Conservation (phyloP, 2,113 vertebrate genomes). For the Erinaceus europaeus region DNA sequence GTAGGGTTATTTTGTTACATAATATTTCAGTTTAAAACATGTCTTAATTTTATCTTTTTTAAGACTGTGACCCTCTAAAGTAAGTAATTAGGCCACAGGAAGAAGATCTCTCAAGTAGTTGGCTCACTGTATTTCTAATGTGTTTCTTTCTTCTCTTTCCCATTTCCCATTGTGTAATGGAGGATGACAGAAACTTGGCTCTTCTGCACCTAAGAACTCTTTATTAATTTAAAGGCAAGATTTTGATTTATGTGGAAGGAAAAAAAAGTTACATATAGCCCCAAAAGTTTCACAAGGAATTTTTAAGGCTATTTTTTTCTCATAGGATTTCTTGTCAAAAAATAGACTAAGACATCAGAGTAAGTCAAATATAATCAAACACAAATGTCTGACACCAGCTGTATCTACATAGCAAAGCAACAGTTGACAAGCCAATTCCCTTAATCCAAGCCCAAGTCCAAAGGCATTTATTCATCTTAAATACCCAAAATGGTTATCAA, state of each 20-base stretch:
- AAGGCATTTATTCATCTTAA: background rate
- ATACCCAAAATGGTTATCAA: background rate
- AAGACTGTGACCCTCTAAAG: background rate
- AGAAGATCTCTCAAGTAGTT: background rate
- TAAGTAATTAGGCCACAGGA: constrained; percentile 1
- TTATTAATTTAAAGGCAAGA: constrained; percentile 68
- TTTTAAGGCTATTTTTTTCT: constrained; percentile 48
- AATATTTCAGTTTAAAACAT: background rate
- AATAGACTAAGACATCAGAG: constrained; percentile 48
- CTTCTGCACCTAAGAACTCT: background rate
- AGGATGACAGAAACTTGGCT: constrained; percentile 72
- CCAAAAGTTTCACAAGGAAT: constrained; percentile 47
- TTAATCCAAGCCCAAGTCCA: background rate
- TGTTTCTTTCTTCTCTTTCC: constrained; percentile 50
- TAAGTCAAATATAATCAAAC: constrained; percentile 42
- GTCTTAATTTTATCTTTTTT: background rate
- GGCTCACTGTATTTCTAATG: background rate
- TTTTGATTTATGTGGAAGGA: constrained; percentile 68
- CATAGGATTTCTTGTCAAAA: constrained; percentile 48
- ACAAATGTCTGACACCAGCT: constrained; percentile 12
- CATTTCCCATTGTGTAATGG: constrained; percentile 55
- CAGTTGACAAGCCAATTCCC: background rate
- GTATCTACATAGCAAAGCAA: background rate
- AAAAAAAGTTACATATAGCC: constrained; percentile 18
- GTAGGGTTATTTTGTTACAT: background rate